Conservation (phyloP, 2,797 vertebrate species). For the Xenentodon cancila region DNA sequence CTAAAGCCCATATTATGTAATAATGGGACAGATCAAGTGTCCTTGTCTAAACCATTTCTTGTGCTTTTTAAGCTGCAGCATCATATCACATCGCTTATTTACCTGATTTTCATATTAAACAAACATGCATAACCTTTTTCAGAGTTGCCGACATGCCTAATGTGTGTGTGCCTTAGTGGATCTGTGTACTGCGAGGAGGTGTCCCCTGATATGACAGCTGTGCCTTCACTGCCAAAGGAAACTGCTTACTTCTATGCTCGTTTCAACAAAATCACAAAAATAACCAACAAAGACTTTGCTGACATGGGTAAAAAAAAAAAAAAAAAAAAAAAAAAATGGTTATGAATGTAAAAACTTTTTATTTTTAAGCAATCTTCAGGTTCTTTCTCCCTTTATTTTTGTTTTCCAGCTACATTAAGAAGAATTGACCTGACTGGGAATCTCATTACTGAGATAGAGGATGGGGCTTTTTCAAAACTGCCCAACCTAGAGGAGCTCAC, state of each 20-base stretch:
- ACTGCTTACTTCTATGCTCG: constrained; percentile 91
- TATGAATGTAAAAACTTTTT: neutral
- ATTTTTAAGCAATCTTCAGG: neutral
- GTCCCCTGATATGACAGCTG: constrained; percentile 83
- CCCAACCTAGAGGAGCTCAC: constrained; percentile 88
- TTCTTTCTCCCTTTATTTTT: neutral
- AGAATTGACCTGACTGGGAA: constrained; percentile 93
- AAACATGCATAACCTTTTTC: constrained; percentile 39
- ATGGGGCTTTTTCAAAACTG: constrained; percentile 91
- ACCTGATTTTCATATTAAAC: neutral
- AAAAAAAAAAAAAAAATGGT: no score
- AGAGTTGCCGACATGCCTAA: constrained; percentile 93
- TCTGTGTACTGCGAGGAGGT: constrained; percentile 91
- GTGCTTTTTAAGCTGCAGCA: constrained; percentile 17
- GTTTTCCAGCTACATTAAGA: constrained; percentile 84
- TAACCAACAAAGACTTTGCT: constrained; percentile 87
- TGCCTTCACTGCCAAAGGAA: constrained; percentile 91
- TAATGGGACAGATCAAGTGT: constrained; percentile 49
- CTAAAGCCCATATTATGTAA: constrained; percentile 56
- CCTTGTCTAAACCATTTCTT: constrained; percentile 27
- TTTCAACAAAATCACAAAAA: constrained; percentile 93
- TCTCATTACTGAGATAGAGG: constrained; percentile 90
- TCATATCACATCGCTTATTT: constrained; percentile 6
- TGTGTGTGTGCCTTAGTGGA: constrained; percentile 92
- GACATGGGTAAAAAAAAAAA: constrained; percentile 84